These are phyloP conservation scores for Acrocyrtus sp. DNA, from an alignment of 2,888 invertebrate genomes.

Conservation along the genomic window DNA sequence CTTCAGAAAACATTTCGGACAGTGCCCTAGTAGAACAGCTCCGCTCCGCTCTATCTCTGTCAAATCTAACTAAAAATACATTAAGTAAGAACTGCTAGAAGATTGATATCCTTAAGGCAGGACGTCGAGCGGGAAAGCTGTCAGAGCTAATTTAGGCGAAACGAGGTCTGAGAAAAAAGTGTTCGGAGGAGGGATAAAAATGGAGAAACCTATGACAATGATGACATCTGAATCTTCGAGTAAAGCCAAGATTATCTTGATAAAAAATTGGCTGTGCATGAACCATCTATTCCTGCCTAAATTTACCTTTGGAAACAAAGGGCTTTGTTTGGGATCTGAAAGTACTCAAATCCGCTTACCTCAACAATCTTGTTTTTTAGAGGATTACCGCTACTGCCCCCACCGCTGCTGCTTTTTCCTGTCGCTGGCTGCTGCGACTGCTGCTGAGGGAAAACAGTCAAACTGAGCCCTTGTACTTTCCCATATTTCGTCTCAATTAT, in stretches of 20 bases:
- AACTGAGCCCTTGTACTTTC: slow-evolving; percentile 59
- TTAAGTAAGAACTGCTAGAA: too few relatives aligned
- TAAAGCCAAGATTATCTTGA: slow-evolving; percentile 35
- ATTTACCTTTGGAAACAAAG: background rate
- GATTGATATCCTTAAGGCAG: too few relatives aligned
- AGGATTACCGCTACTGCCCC: slow-evolving; percentile 47
- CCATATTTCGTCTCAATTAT: slow-evolving; percentile 84
- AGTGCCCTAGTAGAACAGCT: too few relatives aligned
- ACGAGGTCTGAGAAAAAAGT: slow-evolving; percentile 10
- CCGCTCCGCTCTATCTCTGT: too few relatives aligned
- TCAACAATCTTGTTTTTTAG: slow-evolving; percentile 63
- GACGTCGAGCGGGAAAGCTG: slow-evolving; percentile 26
- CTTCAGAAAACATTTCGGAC: too few relatives aligned
- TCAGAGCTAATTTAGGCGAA: slow-evolving; percentile 39
- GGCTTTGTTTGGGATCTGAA: background rate
- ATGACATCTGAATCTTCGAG: slow-evolving; percentile 38
- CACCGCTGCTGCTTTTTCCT: slow-evolving; percentile 18
- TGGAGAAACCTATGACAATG: slow-evolving; percentile 34
- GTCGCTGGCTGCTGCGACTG: slow-evolving; percentile 3
- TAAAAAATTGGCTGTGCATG: too few relatives aligned
- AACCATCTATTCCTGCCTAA: background rate
- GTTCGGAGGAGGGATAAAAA: slow-evolving; percentile 24
- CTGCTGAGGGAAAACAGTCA: slow-evolving; percentile 54
- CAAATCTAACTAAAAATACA: too few relatives aligned
- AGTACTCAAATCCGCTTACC: slow-evolving; percentile 59